Evolutionary conservation across 2,113 vertebrate species (phyloP).

Genomic region (Felis chaus): DNA sequence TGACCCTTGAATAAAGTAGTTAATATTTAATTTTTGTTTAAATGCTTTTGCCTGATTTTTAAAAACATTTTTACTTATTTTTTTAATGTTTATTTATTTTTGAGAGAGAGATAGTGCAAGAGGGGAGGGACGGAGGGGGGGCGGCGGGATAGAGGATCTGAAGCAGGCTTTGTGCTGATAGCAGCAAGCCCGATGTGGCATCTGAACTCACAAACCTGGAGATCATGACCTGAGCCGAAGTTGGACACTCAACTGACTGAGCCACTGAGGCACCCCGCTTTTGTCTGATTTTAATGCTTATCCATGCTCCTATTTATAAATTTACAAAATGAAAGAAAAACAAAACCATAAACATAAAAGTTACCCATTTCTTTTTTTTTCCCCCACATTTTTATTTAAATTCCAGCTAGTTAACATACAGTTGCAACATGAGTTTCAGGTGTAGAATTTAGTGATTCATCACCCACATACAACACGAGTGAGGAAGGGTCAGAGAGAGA

Average conservation of each 20-base stretch:
- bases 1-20: neutral
- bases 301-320: neutral
- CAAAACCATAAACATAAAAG: neutral
- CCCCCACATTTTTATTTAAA: neutral
- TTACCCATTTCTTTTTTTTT: neutral
- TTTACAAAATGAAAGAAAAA: neutral
- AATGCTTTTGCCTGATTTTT: neutral
- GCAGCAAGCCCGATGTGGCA: too few relatives aligned
- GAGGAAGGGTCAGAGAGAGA: too few relatives aligned
- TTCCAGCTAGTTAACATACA: neutral
- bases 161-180: too few relatives aligned
- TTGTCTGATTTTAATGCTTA: constrained; percentile 3
- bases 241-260: too few relatives aligned
- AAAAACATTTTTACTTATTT: too few relatives aligned
- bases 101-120: too few relatives aligned
- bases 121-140: too few relatives aligned
- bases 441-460: neutral
- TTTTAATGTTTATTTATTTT: too few relatives aligned
- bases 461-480: neutral
- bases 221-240: too few relatives aligned
- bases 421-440: neutral
- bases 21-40: neutral
- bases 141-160: too few relatives aligned
- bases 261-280: neutral
- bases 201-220: too few relatives aligned